Conservation (phyloP, 2,797 vertebrate species). For the Arctocebus calabarensis region DNA sequence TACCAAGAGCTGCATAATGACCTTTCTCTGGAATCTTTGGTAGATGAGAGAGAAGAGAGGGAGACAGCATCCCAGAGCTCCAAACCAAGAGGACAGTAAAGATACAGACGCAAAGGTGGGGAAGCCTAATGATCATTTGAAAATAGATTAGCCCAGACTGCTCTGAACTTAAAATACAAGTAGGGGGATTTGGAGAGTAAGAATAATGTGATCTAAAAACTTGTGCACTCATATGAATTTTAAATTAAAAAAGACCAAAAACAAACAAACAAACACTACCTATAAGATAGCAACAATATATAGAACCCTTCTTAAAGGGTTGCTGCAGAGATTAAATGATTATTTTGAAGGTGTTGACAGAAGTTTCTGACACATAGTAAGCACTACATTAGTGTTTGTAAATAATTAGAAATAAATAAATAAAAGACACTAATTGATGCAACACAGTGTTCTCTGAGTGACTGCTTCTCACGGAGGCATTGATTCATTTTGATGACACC, state of each 20-base stretch:
- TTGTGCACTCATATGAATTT: too few relatives aligned
- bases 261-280: background rate
- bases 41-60: background rate
- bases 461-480: background rate
- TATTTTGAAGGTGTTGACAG: background rate
- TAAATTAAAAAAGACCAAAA: too few relatives aligned
- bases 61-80: background rate
- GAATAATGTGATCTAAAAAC: too few relatives aligned
- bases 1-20: background rate
- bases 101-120: background rate
- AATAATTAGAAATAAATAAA: slow-evolving; percentile 43
- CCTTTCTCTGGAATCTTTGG: background rate
- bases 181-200: background rate
- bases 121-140: background rate
- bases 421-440: background rate
- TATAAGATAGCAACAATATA: background rate
- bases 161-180: background rate
- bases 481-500: background rate
- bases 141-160: background rate
- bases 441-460: background rate
- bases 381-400: background rate
- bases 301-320: background rate
- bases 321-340: background rate
- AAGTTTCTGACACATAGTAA: background rate
- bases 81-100: background rate